Percentiles rank a stretch among this genome's conserved stretches.
Conservation (phyloP, 2,113 vertebrate genomes). For the Morone chrysops region DNA sequence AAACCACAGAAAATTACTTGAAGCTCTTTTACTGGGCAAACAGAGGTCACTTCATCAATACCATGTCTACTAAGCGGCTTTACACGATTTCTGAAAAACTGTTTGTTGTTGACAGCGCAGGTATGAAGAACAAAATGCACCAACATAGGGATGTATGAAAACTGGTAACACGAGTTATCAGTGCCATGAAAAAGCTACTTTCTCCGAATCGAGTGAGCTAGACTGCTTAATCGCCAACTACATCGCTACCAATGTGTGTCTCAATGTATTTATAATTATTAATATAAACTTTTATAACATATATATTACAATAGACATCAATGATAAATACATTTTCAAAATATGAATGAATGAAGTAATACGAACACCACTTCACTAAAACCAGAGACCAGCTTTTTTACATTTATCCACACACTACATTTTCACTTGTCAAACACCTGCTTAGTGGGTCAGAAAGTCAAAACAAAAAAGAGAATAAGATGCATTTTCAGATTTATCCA, state of each 20-base stretch:
- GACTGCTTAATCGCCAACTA: background rate
- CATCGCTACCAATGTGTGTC: background rate
- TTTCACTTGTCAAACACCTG: constrained; percentile 19
- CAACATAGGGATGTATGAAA: no score
- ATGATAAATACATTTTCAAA: background rate
- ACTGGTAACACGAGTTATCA: no score
- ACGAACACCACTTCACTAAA: background rate
- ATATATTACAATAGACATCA: background rate
- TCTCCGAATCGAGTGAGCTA: no score
- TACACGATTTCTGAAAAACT: no score
- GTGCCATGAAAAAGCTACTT: no score
- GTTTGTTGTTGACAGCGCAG: no score
- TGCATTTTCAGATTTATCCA: constrained; percentile 47
- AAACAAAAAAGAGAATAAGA: constrained; percentile 5
- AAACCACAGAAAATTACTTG: no score
- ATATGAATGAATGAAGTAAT: background rate
- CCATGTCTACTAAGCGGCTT: no score
- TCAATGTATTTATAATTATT: background rate
- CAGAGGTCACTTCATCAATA: no score
- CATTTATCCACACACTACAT: background rate
- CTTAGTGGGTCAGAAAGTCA: background rate
- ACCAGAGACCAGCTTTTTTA: background rate
- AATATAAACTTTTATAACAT: background rate
- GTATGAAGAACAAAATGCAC: no score
- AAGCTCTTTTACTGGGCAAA: no score